Evolutionary conservation across 2,113 vertebrate species (phyloP).

Genomic region (Seriola aureovittata): DNA sequence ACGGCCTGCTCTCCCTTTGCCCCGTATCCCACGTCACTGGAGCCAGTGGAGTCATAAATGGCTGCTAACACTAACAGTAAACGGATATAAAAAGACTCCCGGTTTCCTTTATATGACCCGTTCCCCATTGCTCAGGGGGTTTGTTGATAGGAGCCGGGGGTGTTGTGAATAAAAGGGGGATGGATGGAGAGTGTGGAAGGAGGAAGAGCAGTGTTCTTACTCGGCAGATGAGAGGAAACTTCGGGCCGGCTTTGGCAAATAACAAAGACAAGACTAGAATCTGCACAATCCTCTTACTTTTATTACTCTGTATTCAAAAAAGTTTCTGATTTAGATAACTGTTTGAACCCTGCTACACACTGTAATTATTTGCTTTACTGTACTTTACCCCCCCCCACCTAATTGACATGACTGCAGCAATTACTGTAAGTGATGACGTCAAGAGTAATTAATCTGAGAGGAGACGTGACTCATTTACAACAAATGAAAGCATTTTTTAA

Average conservation of each 20-base stretch:
- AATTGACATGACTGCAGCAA: neutral
- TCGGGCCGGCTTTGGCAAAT: neutral
- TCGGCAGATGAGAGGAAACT: neutral
- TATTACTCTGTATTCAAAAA: neutral
- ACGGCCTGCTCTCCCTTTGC: constrained; percentile 65
- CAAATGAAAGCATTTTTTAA: constrained; percentile 20
- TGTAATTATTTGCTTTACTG: neutral
- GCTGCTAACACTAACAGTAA: constrained; percentile 83
- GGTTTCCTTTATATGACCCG: constrained; percentile 79
- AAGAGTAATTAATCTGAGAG: constrained; percentile 33
- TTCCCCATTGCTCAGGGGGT: constrained; percentile 67
- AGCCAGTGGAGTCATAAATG: constrained; percentile 83
- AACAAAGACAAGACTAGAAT: neutral
- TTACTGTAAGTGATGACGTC: constrained; percentile 15
- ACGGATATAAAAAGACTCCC: constrained; percentile 82
- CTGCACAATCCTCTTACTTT: neutral
- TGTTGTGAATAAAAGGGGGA: constrained; percentile 31
- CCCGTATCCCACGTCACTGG: constrained; percentile 77
- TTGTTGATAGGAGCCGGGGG: constrained; percentile 69
- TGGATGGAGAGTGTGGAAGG: constrained; percentile 38
- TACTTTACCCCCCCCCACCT: accelerated
- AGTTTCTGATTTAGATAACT: neutral
- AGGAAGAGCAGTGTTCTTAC: constrained; percentile 18
- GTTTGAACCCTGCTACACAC: neutral
- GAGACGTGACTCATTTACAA: constrained; percentile 36